Base-by-base conservation (phyloP, 2,113 vertebrate genomes). In the Tympanuchus pallidicinctus region DNA sequence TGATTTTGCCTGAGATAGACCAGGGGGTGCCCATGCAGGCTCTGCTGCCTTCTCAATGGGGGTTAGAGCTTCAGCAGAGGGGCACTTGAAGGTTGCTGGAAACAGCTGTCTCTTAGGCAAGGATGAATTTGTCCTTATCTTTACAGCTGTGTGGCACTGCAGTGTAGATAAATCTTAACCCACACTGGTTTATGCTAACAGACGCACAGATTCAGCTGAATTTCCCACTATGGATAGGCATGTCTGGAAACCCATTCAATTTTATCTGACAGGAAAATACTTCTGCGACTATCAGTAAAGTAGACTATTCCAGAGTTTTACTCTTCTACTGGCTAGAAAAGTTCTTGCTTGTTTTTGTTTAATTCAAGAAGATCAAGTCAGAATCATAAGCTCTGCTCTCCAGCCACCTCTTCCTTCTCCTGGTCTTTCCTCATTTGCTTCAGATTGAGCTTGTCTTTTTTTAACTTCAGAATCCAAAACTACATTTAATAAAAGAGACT, bases 11-110 rank as follows among this genome's bases (percentile, higher is more conserved):
- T 73, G 76, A 2, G 3, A 6, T 57, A 40, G 11, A 9, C 65
- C 1, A 0, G 80, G 32, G 27, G 78, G 48, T 25, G 45, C 28
- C 28, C 3, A 0, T 0, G 1, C 27, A 36, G 67, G 21, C n/a
- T 83, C 0, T 1, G 40, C 82, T 61, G 28, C 45, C 61, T 47
- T 59, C 38, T 63, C 64, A 64, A 13, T 61, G 56, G 50, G 69
- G 36, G n/a, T 3, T 2, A 70, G 81, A 66, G 19, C 50, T 86
- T 54, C 69, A 70, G 57, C 28, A 40, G 0, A 13, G 40, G 40
- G 73, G n/a, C 22, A 8, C 52, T 64, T 38, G 43, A 48, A 65
- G 43, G 40, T 77, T 92, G 57, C 40, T 74, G 56, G 34, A 84
- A 66, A 38, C 6, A 40, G 38, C 36, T 42, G 15, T 30, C 57